A percentile compares a stretch with the other conserved stretches of the same genome.
These are phyloP conservation scores for Artibeus jamaicensis DNA, from an alignment of 2,797 vertebrate genomes.

Conservation along the genomic window DNA sequence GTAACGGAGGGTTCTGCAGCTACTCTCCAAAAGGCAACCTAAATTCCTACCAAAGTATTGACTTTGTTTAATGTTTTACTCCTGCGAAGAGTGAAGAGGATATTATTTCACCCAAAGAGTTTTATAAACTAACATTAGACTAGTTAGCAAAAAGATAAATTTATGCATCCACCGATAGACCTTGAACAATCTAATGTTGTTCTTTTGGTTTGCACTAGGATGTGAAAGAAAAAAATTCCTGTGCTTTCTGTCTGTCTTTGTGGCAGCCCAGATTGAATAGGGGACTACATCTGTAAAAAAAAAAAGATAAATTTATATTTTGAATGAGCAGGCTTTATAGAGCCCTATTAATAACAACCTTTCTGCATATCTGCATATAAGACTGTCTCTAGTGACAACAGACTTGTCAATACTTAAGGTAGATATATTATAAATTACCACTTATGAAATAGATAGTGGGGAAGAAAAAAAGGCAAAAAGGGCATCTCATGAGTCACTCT, in stretches of 20 bases:
- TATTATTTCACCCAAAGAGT: neutral
- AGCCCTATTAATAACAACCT: neutral
- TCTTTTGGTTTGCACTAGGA: too few relatives aligned
- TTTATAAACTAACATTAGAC: neutral
- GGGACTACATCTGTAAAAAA: too few relatives aligned
- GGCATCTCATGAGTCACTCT: neutral
- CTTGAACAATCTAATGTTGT: too few relatives aligned
- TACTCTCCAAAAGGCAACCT: neutral
- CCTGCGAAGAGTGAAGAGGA: neutral
- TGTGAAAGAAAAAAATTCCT: too few relatives aligned
- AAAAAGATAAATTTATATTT: neutral
- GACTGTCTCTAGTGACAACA: neutral
- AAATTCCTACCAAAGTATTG: neutral
- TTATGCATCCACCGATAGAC: too few relatives aligned
- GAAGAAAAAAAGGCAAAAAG: neutral
- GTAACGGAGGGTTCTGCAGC: neutral
- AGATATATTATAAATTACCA: neutral
- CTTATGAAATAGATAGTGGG: neutral
- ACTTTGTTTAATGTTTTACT: neutral
- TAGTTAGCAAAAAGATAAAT: conserved; percentile 35
- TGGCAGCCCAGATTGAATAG: too few relatives aligned
- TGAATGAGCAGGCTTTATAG: neutral
- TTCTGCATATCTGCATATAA: neutral
- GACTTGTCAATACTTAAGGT: neutral
- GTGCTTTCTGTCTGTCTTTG: too few relatives aligned